Conservation (phyloP, 1,140 invertebrate species). For the Uloborus diversus region DNA sequence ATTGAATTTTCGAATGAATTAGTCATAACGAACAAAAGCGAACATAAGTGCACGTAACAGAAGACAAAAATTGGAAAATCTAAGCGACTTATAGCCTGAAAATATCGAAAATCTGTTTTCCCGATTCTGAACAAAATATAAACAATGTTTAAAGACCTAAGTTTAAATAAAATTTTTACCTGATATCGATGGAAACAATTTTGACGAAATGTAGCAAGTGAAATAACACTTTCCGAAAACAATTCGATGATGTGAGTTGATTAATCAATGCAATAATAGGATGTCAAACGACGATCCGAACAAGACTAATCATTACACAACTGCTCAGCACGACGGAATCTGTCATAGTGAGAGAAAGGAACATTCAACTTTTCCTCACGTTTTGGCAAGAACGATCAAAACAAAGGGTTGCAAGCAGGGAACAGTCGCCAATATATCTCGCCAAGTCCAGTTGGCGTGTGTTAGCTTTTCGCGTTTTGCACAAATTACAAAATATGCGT, state of each 20-base stretch:
- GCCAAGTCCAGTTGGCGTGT: not conserved
- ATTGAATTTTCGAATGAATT: no score
- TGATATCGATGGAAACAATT: not conserved
- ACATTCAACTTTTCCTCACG: constrained; percentile 22
- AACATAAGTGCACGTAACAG: no score
- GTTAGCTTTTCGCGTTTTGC: no score
- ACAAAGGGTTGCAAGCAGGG: constrained; percentile 20
- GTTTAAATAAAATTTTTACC: not conserved
- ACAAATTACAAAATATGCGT: not conserved
- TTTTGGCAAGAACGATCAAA: constrained; percentile 1
- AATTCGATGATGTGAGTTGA: not conserved
- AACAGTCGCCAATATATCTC: not conserved
- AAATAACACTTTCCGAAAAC: not conserved
- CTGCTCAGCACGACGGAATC: not conserved
- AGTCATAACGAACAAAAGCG: no score
- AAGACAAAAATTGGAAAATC: no score
- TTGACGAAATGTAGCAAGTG: not conserved
- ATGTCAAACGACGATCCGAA: no score
- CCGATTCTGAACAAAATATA: no score
- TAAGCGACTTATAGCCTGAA: no score
- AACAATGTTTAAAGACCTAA: no score
- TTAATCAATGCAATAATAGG: no score
- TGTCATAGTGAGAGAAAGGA: not conserved
- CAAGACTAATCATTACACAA: no score
- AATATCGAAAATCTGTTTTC: no score